Evolutionary conservation across 2,888 invertebrate genomes (phyloP), one percentile per base, ranked within the genome.

Genomic region (Phyto melanocephala): DNA sequence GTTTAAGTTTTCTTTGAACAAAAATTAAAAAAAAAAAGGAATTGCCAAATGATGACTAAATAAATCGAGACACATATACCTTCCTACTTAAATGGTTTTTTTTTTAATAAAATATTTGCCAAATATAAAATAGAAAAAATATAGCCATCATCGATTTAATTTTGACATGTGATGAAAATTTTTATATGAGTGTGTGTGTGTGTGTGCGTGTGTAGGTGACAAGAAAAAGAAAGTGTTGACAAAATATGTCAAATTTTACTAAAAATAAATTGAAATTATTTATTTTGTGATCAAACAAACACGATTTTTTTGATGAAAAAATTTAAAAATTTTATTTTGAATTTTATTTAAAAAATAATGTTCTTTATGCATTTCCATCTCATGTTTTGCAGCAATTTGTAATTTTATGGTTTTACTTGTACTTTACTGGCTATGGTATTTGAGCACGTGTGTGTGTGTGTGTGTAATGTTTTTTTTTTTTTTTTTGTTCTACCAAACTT

Each of bases 111-210:
- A 24, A 35, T 50, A 60, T 60, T 71, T 60, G 28, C 22, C 40
- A 24, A 15, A 37, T 28, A 37, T 13, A 35, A 35, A 52, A 15
- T 37, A 52, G 11, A 22, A 11, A 52, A 67, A 54, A 47, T 24
- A 17, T 24, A 28, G 2, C 37, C 50, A 58, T 17, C 65, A 80
- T 81, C 77, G 67, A 62, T 77, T 15, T 22, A 22, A 72, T 45
- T 81, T 62, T 54, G 56, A 62, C 67, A 62, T 67, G 52, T 56
- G 71, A 40, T 72, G 71, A 71, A 47, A 33, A 65, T 13, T 47
- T 37, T 22, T 54, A 24, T 13, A 24, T 52, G n/a, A 5, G 6
- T 28, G 28, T 5, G 28, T 28, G 28, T 28, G 6, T 6, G 28
- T 28, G 3, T 28, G 28, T 28, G 28, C 6, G 28, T 28, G 28